phyloP scores from a whole-genome alignment of 1,140 invertebrate genomes.

The Drosophila truncata region DNA sequence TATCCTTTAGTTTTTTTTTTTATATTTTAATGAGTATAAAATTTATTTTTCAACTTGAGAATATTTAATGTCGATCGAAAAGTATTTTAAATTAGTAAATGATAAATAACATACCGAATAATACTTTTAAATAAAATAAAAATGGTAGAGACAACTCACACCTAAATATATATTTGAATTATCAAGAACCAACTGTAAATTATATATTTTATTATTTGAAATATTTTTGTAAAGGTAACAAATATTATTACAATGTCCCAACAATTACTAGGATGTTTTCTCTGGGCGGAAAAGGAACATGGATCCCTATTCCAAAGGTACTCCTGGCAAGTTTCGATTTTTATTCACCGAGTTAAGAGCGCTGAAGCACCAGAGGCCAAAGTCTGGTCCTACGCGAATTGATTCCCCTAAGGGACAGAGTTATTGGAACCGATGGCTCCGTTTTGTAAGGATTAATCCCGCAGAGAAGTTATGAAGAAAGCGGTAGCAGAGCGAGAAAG shows the following conservation, averaged over 20 bases:
- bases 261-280: constrained; percentile 7
- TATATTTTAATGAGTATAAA: background rate
- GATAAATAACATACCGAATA: too few relatives aligned
- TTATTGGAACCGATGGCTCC: constrained; percentile 4
- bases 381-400: constrained; percentile 2
- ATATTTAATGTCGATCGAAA: background rate
- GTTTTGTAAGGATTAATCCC: constrained; percentile 12
- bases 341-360: constrained; percentile 31
- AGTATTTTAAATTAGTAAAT: background rate
- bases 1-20: too few relatives aligned
- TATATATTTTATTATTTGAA: background rate
- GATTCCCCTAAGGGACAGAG: background rate
- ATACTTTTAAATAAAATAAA: background rate
- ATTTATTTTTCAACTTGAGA: background rate
- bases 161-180: background rate
- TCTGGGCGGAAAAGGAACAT: constrained; percentile 10
- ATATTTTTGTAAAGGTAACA: too few relatives aligned
- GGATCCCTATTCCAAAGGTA: constrained; percentile 13
- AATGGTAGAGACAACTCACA: background rate
- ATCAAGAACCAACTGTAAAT: background rate
- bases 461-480: constrained; percentile 22
- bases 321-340: constrained; percentile 7
- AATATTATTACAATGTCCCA: background rate
- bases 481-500: constrained; percentile 35
- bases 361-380: constrained; percentile 1